Percentiles rank a stretch among this genome's conserved stretches.
phyloP scores from a whole-genome alignment of 2,888 invertebrate genomes.

The Agrypnus murinus region DNA sequence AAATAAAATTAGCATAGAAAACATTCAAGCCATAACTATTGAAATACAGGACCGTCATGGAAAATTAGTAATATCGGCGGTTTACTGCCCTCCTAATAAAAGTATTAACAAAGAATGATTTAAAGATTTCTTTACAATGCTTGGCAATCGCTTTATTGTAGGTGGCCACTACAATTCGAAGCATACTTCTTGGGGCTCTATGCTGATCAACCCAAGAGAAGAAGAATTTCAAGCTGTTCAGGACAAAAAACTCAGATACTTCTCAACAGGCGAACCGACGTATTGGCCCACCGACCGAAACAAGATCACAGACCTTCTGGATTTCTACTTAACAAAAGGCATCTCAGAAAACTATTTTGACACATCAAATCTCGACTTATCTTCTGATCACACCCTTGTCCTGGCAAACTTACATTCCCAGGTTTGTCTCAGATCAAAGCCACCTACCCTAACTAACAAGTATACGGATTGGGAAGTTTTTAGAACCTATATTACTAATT shows the following conservation, averaged over 20 bases:
- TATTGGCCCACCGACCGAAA: not conserved
- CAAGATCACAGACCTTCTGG: not conserved
- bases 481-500: too few species aligned
- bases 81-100: slow-evolving; percentile 2
- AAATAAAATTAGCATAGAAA: not conserved
- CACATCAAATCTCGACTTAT: too few species aligned
- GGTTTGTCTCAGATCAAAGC: too few species aligned
- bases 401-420: too few species aligned
- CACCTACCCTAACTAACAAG: too few species aligned
- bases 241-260: too few species aligned
- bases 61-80: slow-evolving; percentile 7
- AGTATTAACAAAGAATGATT: not conserved
- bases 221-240: not conserved
- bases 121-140: slow-evolving; percentile 1
- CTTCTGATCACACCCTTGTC: too few species aligned
- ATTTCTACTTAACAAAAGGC: too few species aligned
- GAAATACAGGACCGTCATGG: not conserved
- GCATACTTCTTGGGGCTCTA: slow-evolving; percentile 7
- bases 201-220: not conserved
- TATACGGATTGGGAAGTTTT: too few species aligned
- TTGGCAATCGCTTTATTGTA: slow-evolving; percentile 12
- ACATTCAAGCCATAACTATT: slow-evolving; percentile 1
- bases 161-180: slow-evolving; percentile 2
- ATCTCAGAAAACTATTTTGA: slow-evolving; percentile 1
- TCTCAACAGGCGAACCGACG: too few species aligned